Conservation (phyloP, 64 coral and sea anemone genomes). For the Catalaphyllia jardinei region DNA sequence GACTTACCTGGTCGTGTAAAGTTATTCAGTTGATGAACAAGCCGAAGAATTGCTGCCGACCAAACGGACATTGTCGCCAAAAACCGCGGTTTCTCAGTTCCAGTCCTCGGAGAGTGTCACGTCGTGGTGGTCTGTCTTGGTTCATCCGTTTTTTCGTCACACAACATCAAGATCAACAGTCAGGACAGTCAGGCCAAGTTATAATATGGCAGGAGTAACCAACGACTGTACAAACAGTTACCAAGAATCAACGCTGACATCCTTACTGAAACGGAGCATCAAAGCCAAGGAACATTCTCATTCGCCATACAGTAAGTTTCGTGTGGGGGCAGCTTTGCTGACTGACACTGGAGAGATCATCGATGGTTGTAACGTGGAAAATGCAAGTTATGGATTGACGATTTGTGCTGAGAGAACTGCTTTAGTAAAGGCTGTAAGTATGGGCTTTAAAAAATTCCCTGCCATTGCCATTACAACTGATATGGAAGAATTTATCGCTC, state of each 20-base stretch:
- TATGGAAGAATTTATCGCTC: conserved; percentile 56
- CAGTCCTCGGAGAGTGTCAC: no score
- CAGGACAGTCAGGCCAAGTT: no score
- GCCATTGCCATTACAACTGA: conserved; percentile 90
- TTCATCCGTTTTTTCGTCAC: no score
- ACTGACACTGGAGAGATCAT: conserved; percentile 69
- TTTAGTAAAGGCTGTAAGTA: conserved; percentile 91
- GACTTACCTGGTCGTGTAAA: conserved; percentile 52
- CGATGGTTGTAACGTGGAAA: conserved; percentile 95
- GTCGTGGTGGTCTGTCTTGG: no score
- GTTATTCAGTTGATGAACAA: conserved; percentile 46
- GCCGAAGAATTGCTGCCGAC: conserved; percentile 15
- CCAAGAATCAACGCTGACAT: not conserved
- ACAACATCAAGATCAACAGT: no score
- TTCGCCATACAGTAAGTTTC: conserved; percentile 98
- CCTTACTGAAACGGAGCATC: conserved; percentile 59
- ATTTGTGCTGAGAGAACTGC: conserved; percentile 97
- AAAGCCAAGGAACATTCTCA: conserved; percentile 89
- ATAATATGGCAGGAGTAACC: not conserved
- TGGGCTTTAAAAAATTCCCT: conserved; percentile 80
- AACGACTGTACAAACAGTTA: not conserved
- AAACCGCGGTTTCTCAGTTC: no score
- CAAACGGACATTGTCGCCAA: not conserved
- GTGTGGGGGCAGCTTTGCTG: conserved; percentile 86
- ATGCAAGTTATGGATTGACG: conserved; percentile 72